These are phyloP conservation scores for Orycteropus afer DNA, from an alignment of 2,113 vertebrate species.

Conservation along the genomic window DNA sequence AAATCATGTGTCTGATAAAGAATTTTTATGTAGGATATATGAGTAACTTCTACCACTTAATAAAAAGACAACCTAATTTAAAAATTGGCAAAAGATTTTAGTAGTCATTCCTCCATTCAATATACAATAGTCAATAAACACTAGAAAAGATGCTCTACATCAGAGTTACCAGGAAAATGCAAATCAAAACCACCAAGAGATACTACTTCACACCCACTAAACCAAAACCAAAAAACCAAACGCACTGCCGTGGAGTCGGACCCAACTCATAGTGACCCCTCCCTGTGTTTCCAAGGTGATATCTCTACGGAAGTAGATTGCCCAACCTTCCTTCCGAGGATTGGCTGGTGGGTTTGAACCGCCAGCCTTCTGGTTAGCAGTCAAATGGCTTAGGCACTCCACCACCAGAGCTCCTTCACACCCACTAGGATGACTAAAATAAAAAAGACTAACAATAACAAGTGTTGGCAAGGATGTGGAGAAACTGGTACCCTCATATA, in stretches of 20 bases:
- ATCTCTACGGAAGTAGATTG: no score
- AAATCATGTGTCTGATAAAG: not conserved
- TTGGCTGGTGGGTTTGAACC: no score
- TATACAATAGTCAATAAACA: not conserved
- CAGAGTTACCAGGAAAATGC: not conserved
- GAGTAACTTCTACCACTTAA: not conserved
- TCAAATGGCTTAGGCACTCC: no score
- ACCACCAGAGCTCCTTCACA: not conserved
- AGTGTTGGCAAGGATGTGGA: not conserved
- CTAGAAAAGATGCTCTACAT: not conserved
- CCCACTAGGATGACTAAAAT: not conserved
- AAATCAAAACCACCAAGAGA: not conserved
- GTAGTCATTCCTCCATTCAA: not conserved
- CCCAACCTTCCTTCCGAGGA: no score
- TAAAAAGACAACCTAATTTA: not conserved
- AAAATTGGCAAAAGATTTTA: not conserved
- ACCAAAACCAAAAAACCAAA: not conserved
- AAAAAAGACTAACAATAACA: not conserved
- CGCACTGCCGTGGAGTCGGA: no score
- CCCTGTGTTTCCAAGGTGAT: no score
- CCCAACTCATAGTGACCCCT: no score
- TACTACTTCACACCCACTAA: not conserved
- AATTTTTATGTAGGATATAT: not conserved
- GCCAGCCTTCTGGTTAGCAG: no score
- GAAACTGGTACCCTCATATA: not conserved